Evolutionary conservation across 2,113 vertebrate genomes (phyloP), one percentile per base, ranked within the genome.

Genomic region (Sakesphorus luctuosus): DNA sequence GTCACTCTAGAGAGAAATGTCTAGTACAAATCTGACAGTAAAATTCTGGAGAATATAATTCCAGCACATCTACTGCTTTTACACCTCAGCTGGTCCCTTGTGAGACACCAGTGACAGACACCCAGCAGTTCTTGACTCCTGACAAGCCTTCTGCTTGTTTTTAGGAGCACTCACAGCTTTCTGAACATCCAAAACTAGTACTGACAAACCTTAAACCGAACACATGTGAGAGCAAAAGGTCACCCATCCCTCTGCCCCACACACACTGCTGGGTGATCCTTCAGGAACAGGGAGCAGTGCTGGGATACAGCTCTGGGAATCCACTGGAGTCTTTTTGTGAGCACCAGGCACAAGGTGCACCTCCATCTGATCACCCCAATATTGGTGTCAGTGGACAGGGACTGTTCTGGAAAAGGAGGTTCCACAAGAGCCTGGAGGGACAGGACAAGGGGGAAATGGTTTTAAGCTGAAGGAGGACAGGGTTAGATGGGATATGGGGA

Each of bases 1-100:
- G 93, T 94, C 96, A 73, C 82, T 81, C n/a, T 36, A 63, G 46
- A 38, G 10, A 92, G 77, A 91, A 38, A 18, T 73, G 47, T 84
- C 91, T 63, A 50, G 73, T n/a, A 72, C 49, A 83, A 72, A 72
- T 88, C 61, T 90, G 78, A 76, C 87, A 89, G 66, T 7, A 43
- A 67, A 61, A 26, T 17, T 80, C 79, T 77, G 74, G 40, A 40
- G 40, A 40, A 40, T 40, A 40, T 13, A 40, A 40, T 40, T 40
- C 40, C 40, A 40, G 40, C 40, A 40, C 40, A 40, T 40, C 12
- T 40, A 14, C 63, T 77, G 50, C 76, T 47, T 90, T 44, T 81
- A 55, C 71, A 77, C 80, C 86, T 74, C 72, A 59, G 47, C 59
- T 6, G 3, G 65, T 59, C 74, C 63, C 85, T 50, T 59, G 55